These are phyloP conservation scores for Strix aluco DNA, from an alignment of 2,113 vertebrate genomes.

Conservation along the genomic window DNA sequence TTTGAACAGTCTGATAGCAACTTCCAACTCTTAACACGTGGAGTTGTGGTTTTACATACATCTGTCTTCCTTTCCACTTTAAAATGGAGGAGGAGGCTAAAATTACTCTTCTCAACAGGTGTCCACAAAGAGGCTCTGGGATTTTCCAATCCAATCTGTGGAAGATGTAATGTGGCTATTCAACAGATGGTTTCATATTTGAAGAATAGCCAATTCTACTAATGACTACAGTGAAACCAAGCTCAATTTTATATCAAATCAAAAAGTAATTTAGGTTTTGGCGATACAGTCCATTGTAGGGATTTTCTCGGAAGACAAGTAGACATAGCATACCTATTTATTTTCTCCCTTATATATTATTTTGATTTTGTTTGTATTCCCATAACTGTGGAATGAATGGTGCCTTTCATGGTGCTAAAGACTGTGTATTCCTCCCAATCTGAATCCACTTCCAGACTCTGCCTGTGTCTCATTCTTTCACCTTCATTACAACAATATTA, in stretches of 20 bases:
- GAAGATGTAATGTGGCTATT: slow-evolving; percentile 48
- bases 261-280: not conserved
- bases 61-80: slow-evolving; percentile 55
- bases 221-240: slow-evolving; percentile 37
- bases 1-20: not conserved
- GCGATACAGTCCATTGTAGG: not conserved
- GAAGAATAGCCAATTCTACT: slow-evolving; percentile 6
- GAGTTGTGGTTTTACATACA: slow-evolving; percentile 12
- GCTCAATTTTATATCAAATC: not conserved
- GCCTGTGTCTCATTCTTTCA: not conserved
- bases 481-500: not conserved
- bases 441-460: not conserved
- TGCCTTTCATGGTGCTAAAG: not conserved
- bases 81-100: slow-evolving; percentile 55
- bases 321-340: not conserved
- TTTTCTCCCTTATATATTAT: not conserved
- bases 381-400: not conserved
- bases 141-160: slow-evolving; percentile 63
- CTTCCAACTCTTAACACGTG: not conserved
- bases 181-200: slow-evolving; percentile 53
- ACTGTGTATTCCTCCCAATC: not conserved
- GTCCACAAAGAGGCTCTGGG: slow-evolving; percentile 28
- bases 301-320: not conserved
- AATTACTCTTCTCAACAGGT: slow-evolving; percentile 64
- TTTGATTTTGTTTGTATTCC: slow-evolving; percentile 12